Conservation (phyloP, 2,113 vertebrate species). For the Misgurnus mizolepis region DNA sequence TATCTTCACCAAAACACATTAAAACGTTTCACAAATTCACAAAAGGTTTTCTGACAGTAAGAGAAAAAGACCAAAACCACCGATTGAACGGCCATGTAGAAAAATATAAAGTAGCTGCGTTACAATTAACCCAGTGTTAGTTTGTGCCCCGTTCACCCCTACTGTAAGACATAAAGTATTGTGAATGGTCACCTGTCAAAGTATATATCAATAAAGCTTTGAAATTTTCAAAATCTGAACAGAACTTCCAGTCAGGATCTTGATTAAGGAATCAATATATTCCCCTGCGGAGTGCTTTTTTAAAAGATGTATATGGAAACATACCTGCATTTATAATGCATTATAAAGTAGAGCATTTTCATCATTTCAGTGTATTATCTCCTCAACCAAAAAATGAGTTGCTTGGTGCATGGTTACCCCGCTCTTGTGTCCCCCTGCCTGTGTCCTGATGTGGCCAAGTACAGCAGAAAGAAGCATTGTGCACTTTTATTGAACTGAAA, state of each 20-base stretch:
- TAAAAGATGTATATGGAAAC: conserved; percentile 55
- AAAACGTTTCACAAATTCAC: too few relatives aligned
- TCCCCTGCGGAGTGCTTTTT: conserved; percentile 41
- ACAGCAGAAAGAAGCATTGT: conserved; percentile 56
- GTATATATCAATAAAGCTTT: too few relatives aligned
- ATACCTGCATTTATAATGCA: conserved; percentile 60
- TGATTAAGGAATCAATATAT: conserved; percentile 46
- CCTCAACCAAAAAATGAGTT: conserved; percentile 58
- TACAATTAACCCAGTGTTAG: too few relatives aligned
- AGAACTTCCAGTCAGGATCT: conserved; percentile 38
- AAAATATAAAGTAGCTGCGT: too few relatives aligned
- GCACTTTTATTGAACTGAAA: conserved; percentile 67
- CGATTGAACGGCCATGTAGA: too few relatives aligned
- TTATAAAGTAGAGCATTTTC: conserved; percentile 54
- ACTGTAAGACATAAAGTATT: too few relatives aligned
- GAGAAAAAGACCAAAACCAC: too few relatives aligned
- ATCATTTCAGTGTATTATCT: conserved; percentile 61
- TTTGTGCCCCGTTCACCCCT: background rate
- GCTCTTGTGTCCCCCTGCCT: conserved; percentile 24
- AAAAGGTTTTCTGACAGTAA: too few relatives aligned
- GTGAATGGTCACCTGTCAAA: too few relatives aligned
- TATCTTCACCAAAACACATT: too few relatives aligned
- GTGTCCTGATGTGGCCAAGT: conserved; percentile 38
- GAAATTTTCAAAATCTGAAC: background rate
- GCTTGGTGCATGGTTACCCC: conserved; percentile 49